These are phyloP conservation scores for Nothocercus nigrocapillus DNA, from an alignment of 2,113 vertebrate species.

Conservation along the genomic window DNA sequence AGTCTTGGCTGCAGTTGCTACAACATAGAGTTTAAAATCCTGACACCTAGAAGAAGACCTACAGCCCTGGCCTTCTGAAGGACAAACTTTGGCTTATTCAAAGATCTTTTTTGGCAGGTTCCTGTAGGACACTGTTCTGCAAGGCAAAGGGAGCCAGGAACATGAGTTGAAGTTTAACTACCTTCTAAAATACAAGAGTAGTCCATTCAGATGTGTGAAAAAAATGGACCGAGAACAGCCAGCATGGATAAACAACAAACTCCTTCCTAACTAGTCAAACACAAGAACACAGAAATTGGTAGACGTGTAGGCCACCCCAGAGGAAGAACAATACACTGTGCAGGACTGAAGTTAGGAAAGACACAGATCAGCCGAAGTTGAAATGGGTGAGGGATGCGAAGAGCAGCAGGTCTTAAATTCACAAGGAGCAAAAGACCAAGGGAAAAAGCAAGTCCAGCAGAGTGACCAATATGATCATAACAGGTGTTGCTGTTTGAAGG, in stretches of 20 bases:
- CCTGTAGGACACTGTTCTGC: background rate
- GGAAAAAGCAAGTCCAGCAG: background rate
- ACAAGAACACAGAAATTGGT: background rate
- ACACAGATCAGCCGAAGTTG: background rate
- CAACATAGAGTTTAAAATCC: background rate
- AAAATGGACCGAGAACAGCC: background rate
- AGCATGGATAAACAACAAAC: background rate
- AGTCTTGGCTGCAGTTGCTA: background rate
- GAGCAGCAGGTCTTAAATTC: background rate
- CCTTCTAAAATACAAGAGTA: background rate
- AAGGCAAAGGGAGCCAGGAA: background rate
- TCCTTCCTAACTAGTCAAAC: background rate
- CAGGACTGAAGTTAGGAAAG: background rate
- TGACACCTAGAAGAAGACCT: background rate
- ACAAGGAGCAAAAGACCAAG: background rate
- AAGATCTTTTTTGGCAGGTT: background rate
- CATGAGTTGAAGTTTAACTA: background rate
- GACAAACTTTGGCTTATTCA: background rate
- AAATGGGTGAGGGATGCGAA: background rate
- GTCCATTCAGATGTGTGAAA: background rate
- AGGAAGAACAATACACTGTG: background rate
- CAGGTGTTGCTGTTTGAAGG: no score
- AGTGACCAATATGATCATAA: no score
- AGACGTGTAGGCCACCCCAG: background rate
- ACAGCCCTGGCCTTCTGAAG: background rate